Evolutionary conservation across 2,888 invertebrate genomes (phyloP).

Genomic region (Dryocosmus kuriphilus): DNA sequence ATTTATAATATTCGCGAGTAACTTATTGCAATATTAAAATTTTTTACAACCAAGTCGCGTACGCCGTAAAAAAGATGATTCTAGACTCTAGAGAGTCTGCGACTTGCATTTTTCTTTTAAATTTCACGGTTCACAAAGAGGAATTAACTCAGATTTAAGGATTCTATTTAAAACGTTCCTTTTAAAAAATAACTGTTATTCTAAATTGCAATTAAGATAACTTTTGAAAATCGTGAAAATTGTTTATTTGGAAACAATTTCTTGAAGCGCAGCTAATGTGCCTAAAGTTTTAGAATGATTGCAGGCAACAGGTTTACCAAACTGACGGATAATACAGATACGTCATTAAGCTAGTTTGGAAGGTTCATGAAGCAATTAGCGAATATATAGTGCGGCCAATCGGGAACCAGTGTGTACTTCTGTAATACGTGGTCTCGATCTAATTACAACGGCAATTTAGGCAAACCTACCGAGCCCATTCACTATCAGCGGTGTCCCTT

Average conservation of each 20-base stretch:
- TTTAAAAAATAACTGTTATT: no score
- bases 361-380: conserved; percentile 52
- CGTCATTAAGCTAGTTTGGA: conserved; percentile 42
- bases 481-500: conserved; percentile 56
- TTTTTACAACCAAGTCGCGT: conserved; percentile 22
- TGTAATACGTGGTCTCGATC: conserved; percentile 55
- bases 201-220: no score
- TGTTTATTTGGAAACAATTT: neutral
- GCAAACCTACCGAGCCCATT: conserved; percentile 54
- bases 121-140: neutral
- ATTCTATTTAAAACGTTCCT: no score
- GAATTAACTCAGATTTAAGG: neutral
- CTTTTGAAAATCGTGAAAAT: neutral
- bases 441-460: conserved; percentile 57
- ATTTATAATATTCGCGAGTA: conserved; percentile 16
- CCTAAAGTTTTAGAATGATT: neutral
- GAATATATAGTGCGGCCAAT: conserved; percentile 52
- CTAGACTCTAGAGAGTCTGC: neutral
- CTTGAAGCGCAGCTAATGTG: neutral
- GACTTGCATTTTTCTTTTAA: neutral
- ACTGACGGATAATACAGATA: conserved; percentile 45
- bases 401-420: conserved; percentile 52
- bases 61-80: neutral
- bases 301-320: conserved; percentile 48
- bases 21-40: conserved; percentile 11